A percentile compares a stretch with the other conserved stretches of the same genome.
Evolutionary conservation across 2,888 invertebrate species (phyloP).

Genomic region (Ophion costatus): DNA sequence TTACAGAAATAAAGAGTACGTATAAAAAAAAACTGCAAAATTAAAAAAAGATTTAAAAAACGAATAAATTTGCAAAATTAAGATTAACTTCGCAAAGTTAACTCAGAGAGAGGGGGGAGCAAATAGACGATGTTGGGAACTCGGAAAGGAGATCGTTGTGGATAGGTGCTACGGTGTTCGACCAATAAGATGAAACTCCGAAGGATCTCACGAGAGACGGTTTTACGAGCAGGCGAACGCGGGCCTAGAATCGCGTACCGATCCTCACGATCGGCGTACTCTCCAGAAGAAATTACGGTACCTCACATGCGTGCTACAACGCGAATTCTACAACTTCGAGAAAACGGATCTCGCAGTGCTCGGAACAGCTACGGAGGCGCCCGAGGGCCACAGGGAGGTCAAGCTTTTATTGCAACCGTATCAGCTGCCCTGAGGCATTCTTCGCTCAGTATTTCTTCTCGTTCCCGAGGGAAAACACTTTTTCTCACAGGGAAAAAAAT

Average conservation of each 20-base stretch:
- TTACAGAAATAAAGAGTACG: too few relatives aligned
- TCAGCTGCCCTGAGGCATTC: neutral
- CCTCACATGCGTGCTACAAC: neutral
- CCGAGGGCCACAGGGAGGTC: neutral
- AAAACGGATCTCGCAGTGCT: neutral
- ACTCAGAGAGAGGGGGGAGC: too few relatives aligned
- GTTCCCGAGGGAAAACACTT: neutral
- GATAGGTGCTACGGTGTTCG: conserved; percentile 71
- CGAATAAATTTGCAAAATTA: too few relatives aligned
- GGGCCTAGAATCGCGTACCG: conserved; percentile 67
- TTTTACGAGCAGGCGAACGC: conserved; percentile 73
- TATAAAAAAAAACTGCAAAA: too few relatives aligned
- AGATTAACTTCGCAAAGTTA: too few relatives aligned
- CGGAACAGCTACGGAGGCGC: neutral
- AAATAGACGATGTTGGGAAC: conserved; percentile 45
- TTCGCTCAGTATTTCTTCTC: neutral
- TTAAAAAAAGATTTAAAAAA: too few relatives aligned
- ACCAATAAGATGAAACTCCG: conserved; percentile 72
- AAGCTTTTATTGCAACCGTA: conserved; percentile 2
- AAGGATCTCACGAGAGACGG: conserved; percentile 65
- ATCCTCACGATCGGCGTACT: conserved; percentile 64
- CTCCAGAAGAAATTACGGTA: conserved; percentile 58
- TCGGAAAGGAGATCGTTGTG: conserved; percentile 67
- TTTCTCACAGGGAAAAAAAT: too few relatives aligned
- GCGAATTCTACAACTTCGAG: conserved; percentile 6